Conservation (phyloP, 1,140 invertebrate species). For the Lepidotrigona ventralis region DNA sequence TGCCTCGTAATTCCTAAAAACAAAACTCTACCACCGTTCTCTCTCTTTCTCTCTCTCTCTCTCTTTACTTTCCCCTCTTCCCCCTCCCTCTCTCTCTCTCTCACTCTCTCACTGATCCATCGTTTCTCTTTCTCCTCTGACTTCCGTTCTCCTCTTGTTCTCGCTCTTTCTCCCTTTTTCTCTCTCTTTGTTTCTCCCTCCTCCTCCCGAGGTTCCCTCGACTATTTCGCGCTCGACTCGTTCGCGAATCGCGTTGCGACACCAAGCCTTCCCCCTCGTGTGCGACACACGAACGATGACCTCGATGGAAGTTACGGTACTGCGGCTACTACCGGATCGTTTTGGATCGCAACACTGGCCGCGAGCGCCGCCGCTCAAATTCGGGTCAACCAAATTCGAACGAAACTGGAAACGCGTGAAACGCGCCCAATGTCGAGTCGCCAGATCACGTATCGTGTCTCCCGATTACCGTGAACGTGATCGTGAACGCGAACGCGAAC, state of each 20-base stretch:
- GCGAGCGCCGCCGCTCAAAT: neutral
- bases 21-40: constrained; percentile 13
- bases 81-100: neutral
- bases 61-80: too few relatives aligned
- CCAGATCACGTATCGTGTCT: neutral
- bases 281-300: constrained; percentile 33
- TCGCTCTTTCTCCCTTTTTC: neutral
- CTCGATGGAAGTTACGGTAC: constrained; percentile 39
- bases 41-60: neutral
- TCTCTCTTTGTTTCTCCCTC: neutral
- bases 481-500: neutral
- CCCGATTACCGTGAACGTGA: neutral
- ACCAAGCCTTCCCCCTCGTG: neutral
- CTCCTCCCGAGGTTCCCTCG: neutral
- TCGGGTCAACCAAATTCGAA: constrained; percentile 28
- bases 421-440: too few relatives aligned
- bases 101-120: neutral
- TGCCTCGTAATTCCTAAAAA: constrained; percentile 45
- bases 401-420: neutral
- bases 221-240: constrained; percentile 19
- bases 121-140: neutral
- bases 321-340: neutral
- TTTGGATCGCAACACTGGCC: constrained; percentile 1
- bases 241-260: constrained; percentile 27
- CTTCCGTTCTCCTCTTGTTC: neutral